Evolutionary conservation across 2,797 vertebrate genomes (phyloP), one percentile per base, ranked within the genome.

Genomic region (Tolypeutes matacus): DNA sequence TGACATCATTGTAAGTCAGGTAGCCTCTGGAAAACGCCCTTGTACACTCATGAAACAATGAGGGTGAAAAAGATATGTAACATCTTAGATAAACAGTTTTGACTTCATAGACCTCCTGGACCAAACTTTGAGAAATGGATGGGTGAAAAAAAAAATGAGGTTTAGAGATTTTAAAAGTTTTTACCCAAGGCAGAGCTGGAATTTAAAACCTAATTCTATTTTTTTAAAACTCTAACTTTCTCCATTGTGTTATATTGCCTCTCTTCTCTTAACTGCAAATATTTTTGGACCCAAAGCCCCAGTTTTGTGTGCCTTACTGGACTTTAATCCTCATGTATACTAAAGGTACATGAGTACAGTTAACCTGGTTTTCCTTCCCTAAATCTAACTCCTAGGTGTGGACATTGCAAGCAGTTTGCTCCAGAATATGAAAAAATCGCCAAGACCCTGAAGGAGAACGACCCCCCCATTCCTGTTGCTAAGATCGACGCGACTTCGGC

Each of bases 391-490:
- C 67, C 34, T 81, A 99, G 99, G 99, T 99, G 99, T 18, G 99
- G 99, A 62, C 99, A 99, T 78, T 99, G 99, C 97, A 99, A 99
- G 97, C 99, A 99, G 98, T 99, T 99, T 98, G 99, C 98, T 88
- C 98, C 99, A 0, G 99, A 99, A 94, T 99, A 99, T 97, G 99
- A 99, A 96, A 99, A 99, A 93, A 99, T 99, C 1, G 99, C 99
- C 10, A 98, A 98, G 95, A 96, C 98, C 0, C 98, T 99, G 11
- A 99, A 99, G 94, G 99, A 99, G 96, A 98, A 98, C 0, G 99
- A 99, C 72, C 99, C 99, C 75, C 99, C 99, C 2, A 98, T 99
- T 90, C 98, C 99, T 39, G 99, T 99, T 65, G 99, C 99, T 73
- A 99, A 99, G 98, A 98, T 99, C 39, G 99, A 99, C 29, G 99